Conservation (phyloP, 2,888 invertebrate genomes). For the Ecdyonurus torrentis region DNA sequence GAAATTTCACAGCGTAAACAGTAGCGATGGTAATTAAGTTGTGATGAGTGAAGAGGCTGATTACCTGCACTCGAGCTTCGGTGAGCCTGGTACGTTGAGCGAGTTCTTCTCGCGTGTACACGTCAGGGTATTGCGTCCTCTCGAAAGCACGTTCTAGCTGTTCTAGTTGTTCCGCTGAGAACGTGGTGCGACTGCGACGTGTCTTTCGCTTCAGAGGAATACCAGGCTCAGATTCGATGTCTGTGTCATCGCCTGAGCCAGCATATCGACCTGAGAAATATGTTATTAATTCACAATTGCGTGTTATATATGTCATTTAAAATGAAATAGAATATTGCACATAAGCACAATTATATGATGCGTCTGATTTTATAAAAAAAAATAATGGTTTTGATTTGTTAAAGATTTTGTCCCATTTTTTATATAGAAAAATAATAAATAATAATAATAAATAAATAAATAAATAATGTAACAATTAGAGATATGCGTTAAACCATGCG, state of each 20-base stretch:
- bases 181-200: slow-evolving; percentile 36
- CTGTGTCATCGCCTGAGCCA: slow-evolving; percentile 21
- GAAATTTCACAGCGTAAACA: background rate
- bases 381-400: too few relatives aligned
- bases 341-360: too few relatives aligned
- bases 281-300: too few relatives aligned
- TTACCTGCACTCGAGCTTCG: slow-evolving; percentile 37
- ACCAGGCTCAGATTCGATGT: slow-evolving; percentile 32
- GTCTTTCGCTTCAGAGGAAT: slow-evolving; percentile 33
- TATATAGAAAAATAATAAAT: too few relatives aligned
- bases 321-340: too few relatives aligned
- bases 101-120: slow-evolving; percentile 35
- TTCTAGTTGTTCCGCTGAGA: slow-evolving; percentile 34
- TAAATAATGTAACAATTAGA: too few relatives aligned
- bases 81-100: slow-evolving; percentile 33
- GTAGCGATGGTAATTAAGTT: background rate
- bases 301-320: too few relatives aligned
- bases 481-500: too few relatives aligned
- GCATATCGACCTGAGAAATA: slow-evolving; percentile 14
- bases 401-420: too few relatives aligned
- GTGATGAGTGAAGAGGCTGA: background rate
- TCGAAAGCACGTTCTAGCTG: slow-evolving; percentile 34
- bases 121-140: slow-evolving; percentile 35
- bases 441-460: too few relatives aligned
- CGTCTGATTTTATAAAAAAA: too few relatives aligned